Conservation (phyloP, 2,113 vertebrate genomes). For the Trematocara unimaculatum region DNA sequence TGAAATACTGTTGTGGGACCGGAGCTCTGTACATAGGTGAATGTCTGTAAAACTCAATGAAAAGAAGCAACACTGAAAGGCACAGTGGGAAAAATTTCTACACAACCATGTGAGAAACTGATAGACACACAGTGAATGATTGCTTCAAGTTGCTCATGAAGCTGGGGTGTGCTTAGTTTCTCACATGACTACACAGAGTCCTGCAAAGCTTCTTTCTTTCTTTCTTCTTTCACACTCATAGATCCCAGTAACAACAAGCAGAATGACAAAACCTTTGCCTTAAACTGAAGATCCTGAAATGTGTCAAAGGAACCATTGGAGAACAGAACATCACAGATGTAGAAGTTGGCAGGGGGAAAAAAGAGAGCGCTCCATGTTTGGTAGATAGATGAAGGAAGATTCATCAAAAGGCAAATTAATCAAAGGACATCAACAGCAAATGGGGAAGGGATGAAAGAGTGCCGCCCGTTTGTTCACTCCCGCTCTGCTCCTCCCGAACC, state of each 20-base stretch:
- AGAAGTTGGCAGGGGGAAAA: neutral
- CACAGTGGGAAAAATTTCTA: neutral
- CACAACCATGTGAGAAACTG: neutral
- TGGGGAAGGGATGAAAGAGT: constrained; percentile 57
- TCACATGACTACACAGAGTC: neutral
- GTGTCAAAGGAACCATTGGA: neutral
- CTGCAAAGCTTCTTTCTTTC: neutral
- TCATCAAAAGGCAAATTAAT: constrained; percentile 66
- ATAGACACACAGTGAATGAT: neutral
- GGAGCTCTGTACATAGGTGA: neutral
- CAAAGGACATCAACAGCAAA: constrained; percentile 71
- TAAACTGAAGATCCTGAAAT: neutral
- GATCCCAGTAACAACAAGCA: neutral
- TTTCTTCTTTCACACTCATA: neutral
- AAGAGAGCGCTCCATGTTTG: neutral
- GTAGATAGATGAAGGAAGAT: constrained; percentile 26
- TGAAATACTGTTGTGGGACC: neutral
- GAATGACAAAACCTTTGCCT: neutral
- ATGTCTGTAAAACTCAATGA: neutral
- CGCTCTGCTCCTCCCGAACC: constrained; percentile 56
- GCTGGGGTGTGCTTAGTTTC: neutral
- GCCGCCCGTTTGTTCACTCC: constrained; percentile 61
- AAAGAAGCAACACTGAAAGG: neutral
- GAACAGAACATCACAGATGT: neutral
- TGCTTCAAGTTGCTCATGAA: neutral